Conservation (phyloP, 1,140 invertebrate species). For the Magallana angulata region DNA sequence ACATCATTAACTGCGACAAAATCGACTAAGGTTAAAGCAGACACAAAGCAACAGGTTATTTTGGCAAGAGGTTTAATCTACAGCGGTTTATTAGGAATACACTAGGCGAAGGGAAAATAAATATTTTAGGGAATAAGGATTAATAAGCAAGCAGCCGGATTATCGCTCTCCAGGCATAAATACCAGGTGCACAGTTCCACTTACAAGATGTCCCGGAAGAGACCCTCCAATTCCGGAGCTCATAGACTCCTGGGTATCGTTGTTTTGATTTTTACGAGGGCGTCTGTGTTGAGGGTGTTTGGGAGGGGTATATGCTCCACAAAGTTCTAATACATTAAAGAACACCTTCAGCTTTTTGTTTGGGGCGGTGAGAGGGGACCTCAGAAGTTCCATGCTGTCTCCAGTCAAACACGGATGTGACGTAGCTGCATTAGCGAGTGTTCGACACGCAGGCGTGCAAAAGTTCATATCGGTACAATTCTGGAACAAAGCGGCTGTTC, state of each 20-base stretch:
- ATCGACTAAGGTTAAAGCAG: neutral
- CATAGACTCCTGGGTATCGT: slow-evolving; percentile 19
- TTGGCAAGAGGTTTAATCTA: neutral
- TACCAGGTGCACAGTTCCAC: neutral
- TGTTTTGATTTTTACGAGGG: neutral
- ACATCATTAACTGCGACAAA: neutral
- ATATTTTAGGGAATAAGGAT: neutral
- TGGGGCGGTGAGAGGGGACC: slow-evolving; percentile 13
- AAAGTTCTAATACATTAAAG: slow-evolving; percentile 33
- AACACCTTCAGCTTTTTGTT: slow-evolving; percentile 30
- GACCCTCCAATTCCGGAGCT: slow-evolving; percentile 16
- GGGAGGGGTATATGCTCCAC: slow-evolving; percentile 7
- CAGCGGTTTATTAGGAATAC: no score
- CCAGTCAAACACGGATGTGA: slow-evolving; percentile 54
- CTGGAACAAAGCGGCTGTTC: slow-evolving; percentile 23
- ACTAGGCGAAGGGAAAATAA: neutral
- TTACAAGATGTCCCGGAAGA: slow-evolving; percentile 32
- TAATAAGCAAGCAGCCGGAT: neutral
- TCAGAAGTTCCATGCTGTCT: slow-evolving; percentile 34
- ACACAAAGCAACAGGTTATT: slow-evolving; percentile 16
- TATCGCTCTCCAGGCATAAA: slow-evolving; percentile 3
- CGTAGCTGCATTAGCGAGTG: slow-evolving; percentile 41
- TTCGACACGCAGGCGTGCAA: slow-evolving; percentile 39
- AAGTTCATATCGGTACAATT: slow-evolving; percentile 43
- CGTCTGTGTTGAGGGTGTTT: neutral